Base-by-base conservation (phyloP, 2,113 vertebrate species). In the Hoplias malabaricus region DNA sequence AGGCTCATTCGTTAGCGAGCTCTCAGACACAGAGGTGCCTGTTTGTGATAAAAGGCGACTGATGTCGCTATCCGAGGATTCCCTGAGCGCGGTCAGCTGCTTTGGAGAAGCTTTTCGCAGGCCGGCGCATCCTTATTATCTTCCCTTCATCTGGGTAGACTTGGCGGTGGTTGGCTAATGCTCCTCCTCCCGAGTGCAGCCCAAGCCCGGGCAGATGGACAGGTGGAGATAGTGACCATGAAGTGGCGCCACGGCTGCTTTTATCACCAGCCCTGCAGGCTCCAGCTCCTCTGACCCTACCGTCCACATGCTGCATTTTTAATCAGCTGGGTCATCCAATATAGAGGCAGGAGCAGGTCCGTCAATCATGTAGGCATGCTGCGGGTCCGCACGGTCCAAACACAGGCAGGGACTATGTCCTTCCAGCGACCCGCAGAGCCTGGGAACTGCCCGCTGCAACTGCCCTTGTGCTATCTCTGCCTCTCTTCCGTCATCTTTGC, bases 181-280 rank as follows among this genome's bases (percentile, higher is more conserved):
- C 86, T 77, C 57, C 77, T 70, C 77, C 73, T 84, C 81, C 88
- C 85, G 85, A 89, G 89, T 83, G 87, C 78, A 89, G 88, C 89
- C 80, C 82, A 86, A 77, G 84, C 87, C 86, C 83, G 82, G 86
- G 83, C 87, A 94, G 92, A 93, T 88, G 89, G 90, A 90, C 90
- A 94, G 91, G 90, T 90, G 88, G 91, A 90, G 90, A 92, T 88
- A 90, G 82, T 83, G 88, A 85, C 86, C 84, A 86, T 89, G 86
- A 92, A 87, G 80, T 91, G 89, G 90, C 83, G 53, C 86, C 86
- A 85, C 46, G 16, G 80, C 62, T 73, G 71, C 86, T 91, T 94
- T 87, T 82, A 89, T 81, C 90, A 89, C 85, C 43, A 79, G 72
- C 84, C 84, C 84, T 86, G 82, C 80, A 92, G 88, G 86, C 87